phyloP scores from a whole-genome alignment of 2,888 invertebrate genomes.

The Himalopsyche japonica region DNA sequence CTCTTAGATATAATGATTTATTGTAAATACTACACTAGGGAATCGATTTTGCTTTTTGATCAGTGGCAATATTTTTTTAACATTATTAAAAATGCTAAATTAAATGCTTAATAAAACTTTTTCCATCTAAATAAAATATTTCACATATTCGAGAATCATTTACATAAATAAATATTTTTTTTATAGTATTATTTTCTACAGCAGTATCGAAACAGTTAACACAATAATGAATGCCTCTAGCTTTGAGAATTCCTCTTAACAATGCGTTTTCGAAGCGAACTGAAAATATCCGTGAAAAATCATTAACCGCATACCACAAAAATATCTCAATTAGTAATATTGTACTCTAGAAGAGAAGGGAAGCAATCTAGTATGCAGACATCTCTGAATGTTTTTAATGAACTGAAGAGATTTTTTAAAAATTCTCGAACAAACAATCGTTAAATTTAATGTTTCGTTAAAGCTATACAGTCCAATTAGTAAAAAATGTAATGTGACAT shows the following conservation, averaged over 20 bases:
- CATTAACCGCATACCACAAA: not conserved
- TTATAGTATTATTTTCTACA: not conserved
- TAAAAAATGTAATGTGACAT: not conserved
- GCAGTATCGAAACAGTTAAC: not conserved
- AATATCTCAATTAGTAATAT: not conserved
- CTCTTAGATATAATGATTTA: too few species aligned
- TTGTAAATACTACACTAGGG: too few species aligned
- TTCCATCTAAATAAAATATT: too few species aligned
- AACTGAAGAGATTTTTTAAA: not conserved
- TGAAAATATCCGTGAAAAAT: not conserved
- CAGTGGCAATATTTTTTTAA: too few species aligned
- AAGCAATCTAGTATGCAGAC: not conserved
- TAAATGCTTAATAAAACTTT: too few species aligned
- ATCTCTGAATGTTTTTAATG: not conserved
- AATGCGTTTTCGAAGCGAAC: not conserved
- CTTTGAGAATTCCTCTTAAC: not conserved
- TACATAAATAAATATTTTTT: not conserved
- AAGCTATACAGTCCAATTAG: not conserved
- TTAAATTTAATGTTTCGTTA: not conserved
- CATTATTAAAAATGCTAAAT: too few species aligned
- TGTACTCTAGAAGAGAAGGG: not conserved
- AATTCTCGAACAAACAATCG: not conserved
- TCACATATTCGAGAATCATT: too few species aligned
- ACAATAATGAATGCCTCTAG: not conserved
- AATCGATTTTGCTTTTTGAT: too few species aligned